Evolutionary conservation across 1,140 invertebrate species (phyloP), one percentile per base, ranked within the genome.

Genomic region (Sminthurides bifidus): DNA sequence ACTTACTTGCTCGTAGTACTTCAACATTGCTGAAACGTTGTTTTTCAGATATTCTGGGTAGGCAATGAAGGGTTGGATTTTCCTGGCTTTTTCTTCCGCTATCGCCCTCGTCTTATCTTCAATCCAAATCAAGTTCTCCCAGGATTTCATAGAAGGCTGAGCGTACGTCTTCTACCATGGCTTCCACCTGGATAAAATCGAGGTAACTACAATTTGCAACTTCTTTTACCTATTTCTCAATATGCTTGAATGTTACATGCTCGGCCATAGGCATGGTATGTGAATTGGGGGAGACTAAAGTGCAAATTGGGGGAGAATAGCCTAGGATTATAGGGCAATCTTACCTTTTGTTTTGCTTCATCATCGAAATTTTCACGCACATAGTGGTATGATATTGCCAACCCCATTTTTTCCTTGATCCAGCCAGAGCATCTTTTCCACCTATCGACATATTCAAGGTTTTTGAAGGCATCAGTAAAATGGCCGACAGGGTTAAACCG

Each of bases 121-220:
- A 12, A 64, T 55, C 62, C 62, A 64, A n/a, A 14, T 49, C 53
- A 12, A 40, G n/a, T 49, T 37, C 38, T 19, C 52, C 30, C 33
- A 60, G 8, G 37, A 56, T 53, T 48, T 52, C 8, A 3, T 30
- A 14, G 50, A 64, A 58, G 12, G 54, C 33, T 24, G 17, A n/a
- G 35, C 41, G 19, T 24, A 64, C 21, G 17, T 64, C 37, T 21
- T 45, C 40, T 5, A 59, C 35, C 45, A 59, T 45, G 3, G 26
- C 37, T 1, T 30, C 49, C n/a, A 56, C 33, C 59, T 60, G n/a
- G n/a, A n/a, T n/a, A n/a, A n/a, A n/a, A n/a, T n/a, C n/a, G n/a
- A n/a, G n/a, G n/a, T n/a, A n/a, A n/a, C n/a, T n/a, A n/a, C n/a
- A n/a, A n/a, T n/a, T n/a, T n/a, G n/a, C n/a, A n/a, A n/a, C n/a